Evolutionary conservation across 2,888 invertebrate genomes (phyloP).

Genomic region (Heliothis peltigera): DNA sequence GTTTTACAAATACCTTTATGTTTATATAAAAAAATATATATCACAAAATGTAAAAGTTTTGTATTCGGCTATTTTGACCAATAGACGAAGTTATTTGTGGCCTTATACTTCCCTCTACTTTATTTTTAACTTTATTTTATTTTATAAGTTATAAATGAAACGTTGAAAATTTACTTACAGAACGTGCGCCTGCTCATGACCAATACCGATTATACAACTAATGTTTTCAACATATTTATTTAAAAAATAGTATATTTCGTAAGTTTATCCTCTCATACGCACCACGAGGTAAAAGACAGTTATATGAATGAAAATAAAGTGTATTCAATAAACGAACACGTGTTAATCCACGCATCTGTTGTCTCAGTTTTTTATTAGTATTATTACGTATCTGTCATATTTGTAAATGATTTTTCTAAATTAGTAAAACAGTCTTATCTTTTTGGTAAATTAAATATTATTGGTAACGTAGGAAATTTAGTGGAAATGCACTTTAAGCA

Average conservation of each 20-base stretch:
- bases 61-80: too few species aligned
- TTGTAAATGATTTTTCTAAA: constrained; percentile 19
- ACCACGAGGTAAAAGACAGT: constrained; percentile 45
- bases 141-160: too few species aligned
- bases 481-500: neutral
- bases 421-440: constrained; percentile 8
- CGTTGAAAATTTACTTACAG: too few species aligned
- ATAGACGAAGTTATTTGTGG: too few species aligned
- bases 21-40: too few species aligned
- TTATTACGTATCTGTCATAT: constrained; percentile 40
- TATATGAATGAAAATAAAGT: constrained; percentile 58
- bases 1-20: too few species aligned
- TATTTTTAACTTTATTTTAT: too few species aligned
- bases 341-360: constrained; percentile 58
- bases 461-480: constrained; percentile 1
- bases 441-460: constrained; percentile 2
- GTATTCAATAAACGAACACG: constrained; percentile 57
- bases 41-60: too few species aligned
- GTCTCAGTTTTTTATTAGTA: constrained; percentile 35
- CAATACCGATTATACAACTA: too few species aligned
- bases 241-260: constrained; percentile 11
- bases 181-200: too few species aligned
- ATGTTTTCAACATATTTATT: neutral
- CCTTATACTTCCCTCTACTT: too few species aligned
- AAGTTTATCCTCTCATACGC: constrained; percentile 34